Evolutionary conservation across 2,888 invertebrate species (phyloP), one percentile per base, ranked within the genome.

Genomic region (Drosophila emarginata): DNA sequence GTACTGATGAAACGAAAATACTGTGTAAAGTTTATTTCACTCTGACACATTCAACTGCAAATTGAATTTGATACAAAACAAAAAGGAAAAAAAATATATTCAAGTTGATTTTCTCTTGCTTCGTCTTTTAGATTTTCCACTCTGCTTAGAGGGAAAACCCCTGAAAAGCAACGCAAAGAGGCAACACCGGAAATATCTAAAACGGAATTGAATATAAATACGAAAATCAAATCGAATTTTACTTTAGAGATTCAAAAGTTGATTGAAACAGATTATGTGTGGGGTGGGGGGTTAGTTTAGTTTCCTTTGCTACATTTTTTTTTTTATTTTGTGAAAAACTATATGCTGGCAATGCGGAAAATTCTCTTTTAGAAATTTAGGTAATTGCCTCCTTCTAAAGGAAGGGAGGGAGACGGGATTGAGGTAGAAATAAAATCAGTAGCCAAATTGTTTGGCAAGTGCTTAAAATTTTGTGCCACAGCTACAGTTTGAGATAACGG

Each of bases 171-270:
- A 57, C 72, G 61, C 45, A 69, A 64, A 67, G 74, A 73, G 61
- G 60, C 70, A 64, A 59, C 64, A 65, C 64, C 74, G 80, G 78
- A 82, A 61, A 74, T 86, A 86, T 78, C 83, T 78, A 69, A 74
- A 74, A 66, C 67, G 52, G 74, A 83, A 86, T 83, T 74, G 80
- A 78, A 88, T 86, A 88, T 77, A 88, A 88, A 88, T 80, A 76
- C 77, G 66, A 85, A 45, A 78, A 82, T 85, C 75, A 79, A 85
- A 86, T 82, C 62, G 79, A 75, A 74, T 79, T 79, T 58, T 53
- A 76, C 60, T 60, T 61, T 39, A 52, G 51, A 64, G 69, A 75
- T 77, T 61, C 51, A 28, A 65, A 64, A 67, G 66, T 66, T 73
- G 67, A 50, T 67, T 70, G 70, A 74, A 74, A 65, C 57, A 62